Conservation (phyloP, 2,888 invertebrate species). For the Physocephala rufipes region DNA sequence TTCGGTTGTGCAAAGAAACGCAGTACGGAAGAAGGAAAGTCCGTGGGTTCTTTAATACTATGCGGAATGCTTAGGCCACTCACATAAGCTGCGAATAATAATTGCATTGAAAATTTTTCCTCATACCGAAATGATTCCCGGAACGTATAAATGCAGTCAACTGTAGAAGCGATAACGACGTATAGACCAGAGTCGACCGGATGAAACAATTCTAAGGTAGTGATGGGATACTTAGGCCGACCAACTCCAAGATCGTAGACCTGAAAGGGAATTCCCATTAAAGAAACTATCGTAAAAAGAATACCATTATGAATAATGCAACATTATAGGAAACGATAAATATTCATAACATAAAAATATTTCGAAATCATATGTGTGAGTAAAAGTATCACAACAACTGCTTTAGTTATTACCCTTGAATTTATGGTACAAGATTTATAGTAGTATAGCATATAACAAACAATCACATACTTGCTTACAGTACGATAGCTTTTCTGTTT, state of each 20-base stretch:
- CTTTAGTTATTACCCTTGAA: background rate
- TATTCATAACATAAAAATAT: slow-evolving; percentile 78
- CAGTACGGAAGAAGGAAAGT: slow-evolving; percentile 79
- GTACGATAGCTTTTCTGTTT: slow-evolving; percentile 85
- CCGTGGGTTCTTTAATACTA: slow-evolving; percentile 78
- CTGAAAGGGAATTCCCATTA: slow-evolving; percentile 66
- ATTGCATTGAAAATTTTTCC: slow-evolving; percentile 72
- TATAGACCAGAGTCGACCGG: slow-evolving; percentile 78
- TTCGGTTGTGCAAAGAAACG: slow-evolving; percentile 78
- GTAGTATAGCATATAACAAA: background rate
- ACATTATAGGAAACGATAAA: slow-evolving; percentile 75
- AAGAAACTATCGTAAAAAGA: background rate
- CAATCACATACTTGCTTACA: slow-evolving; percentile 80
- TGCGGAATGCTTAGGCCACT: slow-evolving; percentile 57
- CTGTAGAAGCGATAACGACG: slow-evolving; percentile 85
- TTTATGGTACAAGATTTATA: background rate
- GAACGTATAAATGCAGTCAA: slow-evolving; percentile 87
- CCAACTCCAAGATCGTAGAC: slow-evolving; percentile 89
- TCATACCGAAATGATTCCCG: slow-evolving; percentile 79
- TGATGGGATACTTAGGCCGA: slow-evolving; percentile 77
- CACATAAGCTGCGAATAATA: slow-evolving; percentile 54
- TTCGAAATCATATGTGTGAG: slow-evolving; percentile 69
- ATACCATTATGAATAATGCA: background rate
- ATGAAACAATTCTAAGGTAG: slow-evolving; percentile 86
- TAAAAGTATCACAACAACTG: slow-evolving; percentile 39